These are phyloP conservation scores for Pherbina coryleti DNA, from an alignment of 2,888 invertebrate species.

Conservation along the genomic window DNA sequence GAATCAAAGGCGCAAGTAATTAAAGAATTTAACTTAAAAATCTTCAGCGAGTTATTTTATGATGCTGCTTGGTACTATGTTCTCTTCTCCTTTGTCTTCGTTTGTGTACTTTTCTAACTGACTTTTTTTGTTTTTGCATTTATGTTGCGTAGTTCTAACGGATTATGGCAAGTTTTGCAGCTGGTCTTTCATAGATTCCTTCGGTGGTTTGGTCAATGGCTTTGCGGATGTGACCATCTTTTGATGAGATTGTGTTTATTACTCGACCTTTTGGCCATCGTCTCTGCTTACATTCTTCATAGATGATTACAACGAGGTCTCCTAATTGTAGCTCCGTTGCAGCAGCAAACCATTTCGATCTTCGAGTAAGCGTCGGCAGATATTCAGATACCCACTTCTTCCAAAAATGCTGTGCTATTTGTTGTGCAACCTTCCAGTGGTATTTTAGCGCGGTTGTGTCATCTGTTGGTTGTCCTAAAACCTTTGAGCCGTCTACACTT, in stretches of 20 bases:
- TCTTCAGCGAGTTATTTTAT: no score
- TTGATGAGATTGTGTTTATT: not conserved
- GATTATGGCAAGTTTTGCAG: no score
- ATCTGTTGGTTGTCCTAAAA: constrained; percentile 20
- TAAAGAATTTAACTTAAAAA: no score
- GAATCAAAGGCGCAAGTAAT: no score
- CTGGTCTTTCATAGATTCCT: no score
- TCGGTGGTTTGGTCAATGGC: no score
- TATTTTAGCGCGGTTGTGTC: constrained; percentile 9
- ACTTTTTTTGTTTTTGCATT: no score
- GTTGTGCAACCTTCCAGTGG: constrained; percentile 39
- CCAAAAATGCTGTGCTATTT: constrained; percentile 40
- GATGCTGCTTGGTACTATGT: no score
- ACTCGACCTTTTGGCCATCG: constrained; percentile 45
- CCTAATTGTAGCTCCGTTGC: constrained; percentile 25
- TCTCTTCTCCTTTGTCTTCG: not conserved
- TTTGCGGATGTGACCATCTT: no score
- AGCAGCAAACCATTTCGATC: constrained; percentile 44
- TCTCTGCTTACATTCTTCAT: constrained; percentile 38
- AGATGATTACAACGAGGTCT: constrained; percentile 42
- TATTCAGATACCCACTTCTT: constrained; percentile 40
- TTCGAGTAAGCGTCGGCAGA: constrained; percentile 39
- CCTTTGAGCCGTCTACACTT: constrained; percentile 10
- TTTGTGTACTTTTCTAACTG: not conserved
- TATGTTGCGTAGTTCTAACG: no score